Percentiles rank a stretch among this genome's conserved stretches.
Conservation (phyloP, 2,888 invertebrate species). For the Tipula unca region DNA sequence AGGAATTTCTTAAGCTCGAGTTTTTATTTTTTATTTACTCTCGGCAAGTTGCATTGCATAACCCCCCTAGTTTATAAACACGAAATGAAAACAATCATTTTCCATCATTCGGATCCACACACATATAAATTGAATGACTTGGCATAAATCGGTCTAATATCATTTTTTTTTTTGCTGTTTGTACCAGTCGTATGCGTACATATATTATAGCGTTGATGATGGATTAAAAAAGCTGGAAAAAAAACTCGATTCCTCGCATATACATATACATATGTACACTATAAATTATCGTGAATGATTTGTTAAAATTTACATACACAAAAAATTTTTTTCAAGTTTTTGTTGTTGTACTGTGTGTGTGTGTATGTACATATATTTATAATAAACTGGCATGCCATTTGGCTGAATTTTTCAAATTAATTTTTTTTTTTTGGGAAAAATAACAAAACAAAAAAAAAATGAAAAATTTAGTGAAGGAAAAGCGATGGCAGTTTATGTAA, state of each 20-base stretch:
- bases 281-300: constrained; percentile 14
- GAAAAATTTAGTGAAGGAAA: neutral
- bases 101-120: neutral
- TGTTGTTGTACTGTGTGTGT: neutral
- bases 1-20: too few species aligned
- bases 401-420: neutral
- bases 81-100: neutral
- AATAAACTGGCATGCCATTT: constrained; percentile 8
- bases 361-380: too few species aligned
- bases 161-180: neutral
- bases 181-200: neutral
- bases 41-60: neutral
- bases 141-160: neutral
- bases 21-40: too few species aligned
- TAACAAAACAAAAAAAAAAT: neutral
- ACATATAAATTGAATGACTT: constrained; percentile 1
- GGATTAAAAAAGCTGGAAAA: neutral
- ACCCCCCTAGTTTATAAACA: neutral
- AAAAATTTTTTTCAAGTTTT: neutral
- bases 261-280: neutral
- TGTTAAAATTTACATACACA: constrained; percentile 8
- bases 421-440: neutral
- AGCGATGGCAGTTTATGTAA: neutral
- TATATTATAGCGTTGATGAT: neutral
- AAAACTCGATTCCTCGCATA: neutral